These are phyloP conservation scores for Corythoichthys intestinalis DNA, from an alignment of 2,113 vertebrate species.

Conservation along the genomic window DNA sequence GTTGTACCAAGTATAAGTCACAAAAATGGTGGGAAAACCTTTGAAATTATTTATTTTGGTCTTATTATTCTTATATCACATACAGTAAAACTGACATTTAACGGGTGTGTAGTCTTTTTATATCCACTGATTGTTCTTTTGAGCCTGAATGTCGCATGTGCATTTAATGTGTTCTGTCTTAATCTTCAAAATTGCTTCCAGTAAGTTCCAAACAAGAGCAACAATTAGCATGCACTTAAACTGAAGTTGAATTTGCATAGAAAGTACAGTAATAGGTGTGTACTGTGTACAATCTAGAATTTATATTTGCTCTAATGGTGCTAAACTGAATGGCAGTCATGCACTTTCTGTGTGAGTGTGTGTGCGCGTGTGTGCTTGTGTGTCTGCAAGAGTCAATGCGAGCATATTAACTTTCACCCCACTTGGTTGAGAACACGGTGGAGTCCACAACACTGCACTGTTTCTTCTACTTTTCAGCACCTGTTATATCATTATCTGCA, in stretches of 20 bases:
- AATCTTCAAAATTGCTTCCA: slow-evolving; percentile 66
- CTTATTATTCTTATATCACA: background rate
- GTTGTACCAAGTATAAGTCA: background rate
- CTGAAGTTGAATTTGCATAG: slow-evolving; percentile 48
- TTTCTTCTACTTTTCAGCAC: slow-evolving; percentile 66
- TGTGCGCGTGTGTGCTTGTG: slow-evolving; percentile 1
- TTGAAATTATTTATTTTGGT: background rate
- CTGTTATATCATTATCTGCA: slow-evolving; percentile 75
- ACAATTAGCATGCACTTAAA: slow-evolving; percentile 64
- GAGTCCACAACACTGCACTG: slow-evolving; percentile 68
- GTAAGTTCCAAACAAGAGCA: slow-evolving; percentile 64
- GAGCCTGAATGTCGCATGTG: slow-evolving; percentile 38
- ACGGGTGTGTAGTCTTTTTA: background rate
- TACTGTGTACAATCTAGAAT: slow-evolving; percentile 58
- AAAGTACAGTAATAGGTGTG: slow-evolving; percentile 42
- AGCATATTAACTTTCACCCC: slow-evolving; percentile 29
- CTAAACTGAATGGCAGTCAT: slow-evolving; percentile 69
- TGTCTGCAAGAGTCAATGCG: slow-evolving; percentile 6
- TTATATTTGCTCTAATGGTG: slow-evolving; percentile 71
- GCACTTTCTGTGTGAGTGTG: slow-evolving; percentile 62
- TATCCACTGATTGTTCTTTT: slow-evolving; percentile 41
- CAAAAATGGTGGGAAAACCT: background rate
- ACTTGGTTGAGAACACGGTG: slow-evolving; percentile 47
- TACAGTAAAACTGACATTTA: background rate
- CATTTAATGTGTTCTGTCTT: slow-evolving; percentile 49